Conservation (phyloP, 1,140 invertebrate genomes). For the Lycorma delicatula region DNA sequence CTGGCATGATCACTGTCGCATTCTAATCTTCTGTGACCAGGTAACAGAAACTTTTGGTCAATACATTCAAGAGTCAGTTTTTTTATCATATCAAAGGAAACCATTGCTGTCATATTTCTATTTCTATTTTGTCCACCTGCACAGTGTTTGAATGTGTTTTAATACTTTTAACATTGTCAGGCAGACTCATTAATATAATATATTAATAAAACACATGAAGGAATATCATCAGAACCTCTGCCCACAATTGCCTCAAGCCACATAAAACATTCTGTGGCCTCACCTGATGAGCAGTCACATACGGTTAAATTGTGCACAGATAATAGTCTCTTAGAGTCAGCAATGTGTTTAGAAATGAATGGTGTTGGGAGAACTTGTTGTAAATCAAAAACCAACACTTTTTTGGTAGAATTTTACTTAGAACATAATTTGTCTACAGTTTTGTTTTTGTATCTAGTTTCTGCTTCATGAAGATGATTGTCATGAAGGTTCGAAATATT, state of each 20-base stretch:
- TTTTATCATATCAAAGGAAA: constrained; percentile 5
- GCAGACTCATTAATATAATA: not conserved
- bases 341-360: not conserved
- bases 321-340: not conserved
- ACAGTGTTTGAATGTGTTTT: not conserved
- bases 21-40: constrained; percentile 34
- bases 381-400: not conserved
- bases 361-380: constrained; percentile 1
- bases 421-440: not conserved
- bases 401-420: not conserved
- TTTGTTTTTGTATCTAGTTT: no score
- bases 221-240: constrained; percentile 7
- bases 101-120: not conserved
- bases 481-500: not conserved
- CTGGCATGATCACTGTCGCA: constrained; percentile 31
- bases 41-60: constrained; percentile 35
- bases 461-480: no score
- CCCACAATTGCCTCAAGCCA: not conserved
- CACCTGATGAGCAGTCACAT: not conserved
- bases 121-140: not conserved
- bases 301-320: constrained; percentile 8
- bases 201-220: constrained; percentile 2
- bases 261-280: constrained; percentile 3
- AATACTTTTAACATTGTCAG: not conserved
- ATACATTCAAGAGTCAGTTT: constrained; percentile 22